Conservation (phyloP, 2,113 vertebrate species). For the Platysternon megacephalum region DNA sequence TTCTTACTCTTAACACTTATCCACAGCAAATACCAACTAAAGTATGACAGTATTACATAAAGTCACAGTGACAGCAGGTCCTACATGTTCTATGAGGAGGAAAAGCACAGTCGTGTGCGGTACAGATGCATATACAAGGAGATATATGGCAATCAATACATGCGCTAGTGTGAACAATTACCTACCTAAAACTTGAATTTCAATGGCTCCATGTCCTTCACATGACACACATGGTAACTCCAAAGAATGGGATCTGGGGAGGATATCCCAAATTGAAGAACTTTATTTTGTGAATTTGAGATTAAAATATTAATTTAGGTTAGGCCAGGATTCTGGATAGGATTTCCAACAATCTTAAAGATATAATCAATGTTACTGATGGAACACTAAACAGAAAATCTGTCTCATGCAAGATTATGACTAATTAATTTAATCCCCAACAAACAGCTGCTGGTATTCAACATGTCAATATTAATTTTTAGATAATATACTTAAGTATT, state of each 20-base stretch:
- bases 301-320: conserved; percentile 68
- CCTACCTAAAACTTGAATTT: conserved; percentile 83
- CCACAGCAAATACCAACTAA: conserved; percentile 41
- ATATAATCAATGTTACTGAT: background rate
- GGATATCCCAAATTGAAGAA: conserved; percentile 83
- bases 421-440: conserved; percentile 32
- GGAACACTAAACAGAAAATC: conserved; percentile 41
- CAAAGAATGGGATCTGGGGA: conserved; percentile 84
- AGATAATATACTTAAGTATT: background rate
- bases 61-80: conserved; percentile 25
- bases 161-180: conserved; percentile 82
- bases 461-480: background rate
- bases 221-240: conserved; percentile 79
- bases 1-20: conserved; percentile 43
- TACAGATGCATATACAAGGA: conserved; percentile 76
- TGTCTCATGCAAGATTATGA: conserved; percentile 24
- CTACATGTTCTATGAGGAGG: conserved; percentile 53
- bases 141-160: conserved; percentile 81
- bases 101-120: conserved; percentile 76
- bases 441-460: conserved; percentile 38
- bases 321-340: conserved; percentile 60
- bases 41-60: conserved; percentile 18
- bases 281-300: conserved; percentile 70
- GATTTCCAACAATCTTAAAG: conserved; percentile 51
- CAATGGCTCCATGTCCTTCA: conserved; percentile 82